Base-by-base conservation (phyloP, 2,797 vertebrate species). In the Diglossa cyanea region DNA sequence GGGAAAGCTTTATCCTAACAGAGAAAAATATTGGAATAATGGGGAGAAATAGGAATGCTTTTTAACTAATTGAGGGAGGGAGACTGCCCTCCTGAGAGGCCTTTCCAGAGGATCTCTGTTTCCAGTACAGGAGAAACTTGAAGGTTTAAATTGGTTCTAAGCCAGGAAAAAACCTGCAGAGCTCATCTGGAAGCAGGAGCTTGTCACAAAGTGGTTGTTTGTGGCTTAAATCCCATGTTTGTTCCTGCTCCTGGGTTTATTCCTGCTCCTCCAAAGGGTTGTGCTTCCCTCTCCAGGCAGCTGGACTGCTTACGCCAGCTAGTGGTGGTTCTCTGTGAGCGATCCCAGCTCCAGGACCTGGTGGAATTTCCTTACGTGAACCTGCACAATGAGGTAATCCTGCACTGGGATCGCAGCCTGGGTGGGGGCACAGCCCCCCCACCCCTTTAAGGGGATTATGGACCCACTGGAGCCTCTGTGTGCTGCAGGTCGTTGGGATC, bases 241-340 rank as follows among this genome's bases (percentile, higher is more conserved):
- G 14, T 55, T 74, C 37, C 55, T 55, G 28, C 42, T 33, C 31
- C 50, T 17, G 50, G 37, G 11, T n/a, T 79, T 48, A 20, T 25
- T 61, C 14, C 72, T 5, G 18, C 48, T 84, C 35, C 54, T 86
- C 23, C 18, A 13, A 54, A 30, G 6, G 11, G 17, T 11, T 35
- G 39, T 62, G 54, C 47, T 44, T 76, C 78, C 60, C 53, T 90
- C 53, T 0, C 10, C 68, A 99, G 99, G 98, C 99, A 99, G 97
- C 95, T 99, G 96, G 99, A 99, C 86, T 99, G 99, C 96, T 98
- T 99, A 61, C 98, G 99, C 44, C 99, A 99, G 97, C 97, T 99
- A 90, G 99, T 99, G 48, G 99, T 99, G 45, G 98, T 99, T 86
- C 98, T 99, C 44, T 99, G 99, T 25, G 99, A 99, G 87, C 98